phyloP scores from a whole-genome alignment of 2,113 vertebrate genomes.

The Oryzias melastigma region DNA sequence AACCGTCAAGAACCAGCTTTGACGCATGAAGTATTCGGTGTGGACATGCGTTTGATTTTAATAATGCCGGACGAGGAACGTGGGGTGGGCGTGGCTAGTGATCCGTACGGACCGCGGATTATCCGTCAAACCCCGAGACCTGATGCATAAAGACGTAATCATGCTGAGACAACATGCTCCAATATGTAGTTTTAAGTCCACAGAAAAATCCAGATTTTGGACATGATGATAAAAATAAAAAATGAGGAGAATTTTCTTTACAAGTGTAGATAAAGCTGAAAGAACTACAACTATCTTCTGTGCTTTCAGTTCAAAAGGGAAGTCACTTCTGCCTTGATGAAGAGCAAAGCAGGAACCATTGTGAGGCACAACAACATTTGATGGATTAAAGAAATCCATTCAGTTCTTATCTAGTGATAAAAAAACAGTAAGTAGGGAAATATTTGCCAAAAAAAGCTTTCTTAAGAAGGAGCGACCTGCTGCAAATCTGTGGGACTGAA shows the following conservation, averaged over 20 bases:
- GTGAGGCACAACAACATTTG: conserved; percentile 62
- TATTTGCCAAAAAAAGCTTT: conserved; percentile 43
- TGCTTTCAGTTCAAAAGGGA: conserved; percentile 38
- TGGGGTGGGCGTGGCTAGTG: too few relatives aligned
- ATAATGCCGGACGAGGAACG: too few relatives aligned
- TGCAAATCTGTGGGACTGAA: conserved; percentile 51
- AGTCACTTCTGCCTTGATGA: conserved; percentile 45
- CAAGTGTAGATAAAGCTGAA: conserved; percentile 57
- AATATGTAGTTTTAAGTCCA: conserved; percentile 32
- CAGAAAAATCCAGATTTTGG: conserved; percentile 55
- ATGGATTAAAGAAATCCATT: conserved; percentile 56
- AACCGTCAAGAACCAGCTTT: too few relatives aligned
- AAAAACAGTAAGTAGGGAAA: conserved; percentile 19
- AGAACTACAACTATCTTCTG: conserved; percentile 18
- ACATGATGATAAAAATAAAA: conserved; percentile 53
- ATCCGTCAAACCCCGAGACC: too few relatives aligned
- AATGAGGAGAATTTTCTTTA: conserved; percentile 54
- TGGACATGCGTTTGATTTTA: too few relatives aligned
- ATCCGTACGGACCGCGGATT: too few relatives aligned
- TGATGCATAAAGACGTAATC: conserved; percentile 4
- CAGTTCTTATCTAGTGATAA: conserved; percentile 28
- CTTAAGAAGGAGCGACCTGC: conserved; percentile 36
- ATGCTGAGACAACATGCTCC: conserved; percentile 31
- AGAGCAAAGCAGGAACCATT: conserved; percentile 46
- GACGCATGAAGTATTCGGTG: too few relatives aligned